These are phyloP conservation scores for Rhyzopertha dominica DNA, from an alignment of 1,140 invertebrate species.

Conservation along the genomic window DNA sequence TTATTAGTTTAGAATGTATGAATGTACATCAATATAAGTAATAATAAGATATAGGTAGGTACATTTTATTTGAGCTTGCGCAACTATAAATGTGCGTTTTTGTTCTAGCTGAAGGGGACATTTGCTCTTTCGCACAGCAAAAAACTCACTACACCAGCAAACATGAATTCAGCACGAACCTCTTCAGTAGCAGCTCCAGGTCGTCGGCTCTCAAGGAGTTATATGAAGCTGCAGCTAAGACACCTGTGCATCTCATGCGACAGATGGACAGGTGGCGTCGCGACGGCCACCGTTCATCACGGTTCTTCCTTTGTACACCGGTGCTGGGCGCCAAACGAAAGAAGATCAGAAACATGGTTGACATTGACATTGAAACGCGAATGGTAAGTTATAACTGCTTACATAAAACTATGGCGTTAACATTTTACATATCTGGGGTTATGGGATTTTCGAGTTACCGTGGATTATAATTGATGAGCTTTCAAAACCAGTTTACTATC, in stretches of 20 bases:
- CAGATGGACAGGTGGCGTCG: slow-evolving; percentile 48
- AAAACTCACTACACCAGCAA: slow-evolving; percentile 67
- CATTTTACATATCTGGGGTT: background rate
- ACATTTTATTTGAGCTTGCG: background rate
- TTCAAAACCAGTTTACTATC: too few relatives aligned
- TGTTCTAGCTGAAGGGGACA: slow-evolving; percentile 79
- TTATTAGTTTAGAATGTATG: background rate
- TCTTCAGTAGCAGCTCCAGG: slow-evolving; percentile 65
- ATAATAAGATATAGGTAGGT: background rate
- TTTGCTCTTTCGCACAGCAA: slow-evolving; percentile 69
- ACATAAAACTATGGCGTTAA: background rate
- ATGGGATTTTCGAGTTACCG: background rate
- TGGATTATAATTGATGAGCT: too few relatives aligned
- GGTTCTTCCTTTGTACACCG: slow-evolving; percentile 71
- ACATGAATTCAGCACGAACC: slow-evolving; percentile 56
- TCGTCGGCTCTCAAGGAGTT: slow-evolving; percentile 58
- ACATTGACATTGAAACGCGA: slow-evolving; percentile 81
- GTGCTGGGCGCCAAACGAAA: slow-evolving; percentile 65
- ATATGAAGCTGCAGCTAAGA: slow-evolving; percentile 66
- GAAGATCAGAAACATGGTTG: slow-evolving; percentile 60
- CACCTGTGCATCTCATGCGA: slow-evolving; percentile 44
- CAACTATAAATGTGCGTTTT: slow-evolving; percentile 36
- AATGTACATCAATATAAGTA: background rate
- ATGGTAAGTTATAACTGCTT: slow-evolving; percentile 61
- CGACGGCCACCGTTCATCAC: slow-evolving; percentile 55